Base-by-base conservation (phyloP, 2,113 vertebrate species). In the Bubo blakistoni region DNA sequence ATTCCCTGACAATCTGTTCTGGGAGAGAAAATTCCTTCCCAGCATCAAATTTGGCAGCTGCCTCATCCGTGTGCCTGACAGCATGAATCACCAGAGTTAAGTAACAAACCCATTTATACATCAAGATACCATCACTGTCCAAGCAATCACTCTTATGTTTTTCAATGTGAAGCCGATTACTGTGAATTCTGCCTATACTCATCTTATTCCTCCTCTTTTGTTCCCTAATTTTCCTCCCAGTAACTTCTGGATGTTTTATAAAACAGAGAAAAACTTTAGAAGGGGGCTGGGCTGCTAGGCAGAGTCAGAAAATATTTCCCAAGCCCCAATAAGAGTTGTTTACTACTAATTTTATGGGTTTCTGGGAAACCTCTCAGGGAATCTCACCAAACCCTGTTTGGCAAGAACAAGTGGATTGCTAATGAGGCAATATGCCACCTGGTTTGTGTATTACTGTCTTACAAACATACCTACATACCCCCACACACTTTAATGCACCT, bases 41-140 rank as follows among this genome's bases (percentile, higher is more conserved):
- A 82, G 38, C 84, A 77, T 70, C 54, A 78, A 49, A 96, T 80
- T 46, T 92, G 89, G 86, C 96, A 96, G 89, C 91, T 95, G 92
- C 40, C 76, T 95, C 72, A 76, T 96, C 70, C 88, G 72, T 91
- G 62, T 95, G 84, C 94, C 81, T 97, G 92, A 82, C 85, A 87
- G 94, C 74, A 92, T 97, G 96, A 97, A 95, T 97, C 97, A 97
- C 85, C 90, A 91, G 89, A 88, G 93, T 96, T 97, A 96, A 96
- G 93, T 97, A 97, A 96, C 90, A 79, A 97, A 91, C 86, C 90
- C 95, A 88, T 97, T 96, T 97, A 92, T 91, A 16, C 72, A 95
- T 87, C 81, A 77, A 92, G 89, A 90, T 36, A 30, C 71, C 65
- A 89, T 87, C 71, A 69, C 63, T 93, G 89, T 86, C 95, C 97